Evolutionary conservation across 2,113 vertebrate species (phyloP).

Genomic region (Empidonax traillii): DNA sequence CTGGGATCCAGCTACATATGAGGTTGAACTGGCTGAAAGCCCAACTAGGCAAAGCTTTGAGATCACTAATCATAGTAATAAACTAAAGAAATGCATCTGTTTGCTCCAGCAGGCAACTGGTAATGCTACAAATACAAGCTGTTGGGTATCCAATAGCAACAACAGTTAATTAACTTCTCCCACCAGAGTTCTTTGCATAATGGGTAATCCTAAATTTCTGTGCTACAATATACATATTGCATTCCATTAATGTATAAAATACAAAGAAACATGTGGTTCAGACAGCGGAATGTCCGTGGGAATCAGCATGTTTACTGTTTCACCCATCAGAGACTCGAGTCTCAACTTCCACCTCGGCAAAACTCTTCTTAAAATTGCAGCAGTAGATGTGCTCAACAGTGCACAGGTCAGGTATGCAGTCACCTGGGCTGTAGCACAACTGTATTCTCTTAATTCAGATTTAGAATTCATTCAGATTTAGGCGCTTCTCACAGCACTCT

Average conservation of each 20-base stretch:
- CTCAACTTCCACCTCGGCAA: accelerated
- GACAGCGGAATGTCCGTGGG: not conserved
- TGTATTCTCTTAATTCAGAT: not conserved
- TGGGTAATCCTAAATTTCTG: not conserved
- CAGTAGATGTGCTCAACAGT: not conserved
- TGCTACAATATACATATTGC: not conserved
- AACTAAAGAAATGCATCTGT: not conserved
- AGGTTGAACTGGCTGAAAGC: not conserved
- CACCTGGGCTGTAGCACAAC: not conserved
- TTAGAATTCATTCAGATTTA: not conserved
- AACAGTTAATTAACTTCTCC: not conserved
- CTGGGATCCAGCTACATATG: not conserved
- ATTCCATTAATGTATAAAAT: not conserved
- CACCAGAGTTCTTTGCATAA: not conserved
- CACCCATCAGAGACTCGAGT: not conserved
- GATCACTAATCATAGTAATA: not conserved
- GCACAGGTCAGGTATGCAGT: not conserved
- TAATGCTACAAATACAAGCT: not conserved
- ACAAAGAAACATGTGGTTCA: not conserved
- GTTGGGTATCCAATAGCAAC: not conserved
- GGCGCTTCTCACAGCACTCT: not conserved
- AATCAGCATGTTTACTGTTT: not conserved
- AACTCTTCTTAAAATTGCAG: not conserved
- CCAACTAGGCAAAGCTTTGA: not conserved
- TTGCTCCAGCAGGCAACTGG: not conserved